Percentiles rank a stretch among this genome's conserved stretches.
Evolutionary conservation across 2,888 invertebrate species (phyloP).

Genomic region (Drosophila atroscutellata): DNA sequence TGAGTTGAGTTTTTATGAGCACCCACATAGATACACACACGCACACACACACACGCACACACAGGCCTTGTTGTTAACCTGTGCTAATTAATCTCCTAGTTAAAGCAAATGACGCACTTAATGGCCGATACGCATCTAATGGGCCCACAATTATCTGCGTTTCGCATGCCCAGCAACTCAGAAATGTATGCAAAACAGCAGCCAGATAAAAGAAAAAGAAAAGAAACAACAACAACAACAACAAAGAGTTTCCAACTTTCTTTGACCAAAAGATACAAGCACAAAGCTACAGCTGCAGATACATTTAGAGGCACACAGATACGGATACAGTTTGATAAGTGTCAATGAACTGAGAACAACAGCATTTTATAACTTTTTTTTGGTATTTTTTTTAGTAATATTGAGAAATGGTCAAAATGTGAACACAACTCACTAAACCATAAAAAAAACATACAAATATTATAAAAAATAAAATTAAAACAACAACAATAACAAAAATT

Average conservation of each 20-base stretch:
- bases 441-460: constrained; percentile 25
- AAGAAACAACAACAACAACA: constrained; percentile 12
- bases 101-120: constrained; percentile 67
- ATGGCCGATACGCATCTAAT: constrained; percentile 74
- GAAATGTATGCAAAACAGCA: constrained; percentile 64
- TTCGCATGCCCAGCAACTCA: constrained; percentile 53
- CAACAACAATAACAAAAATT: constrained; percentile 55
- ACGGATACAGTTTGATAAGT: constrained; percentile 39
- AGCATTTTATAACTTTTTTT: background rate
- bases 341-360: constrained; percentile 68
- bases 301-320: constrained; percentile 24
- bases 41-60: constrained; percentile 65
- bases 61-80: constrained; percentile 56
- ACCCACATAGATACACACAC: constrained; percentile 69
- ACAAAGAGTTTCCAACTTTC: constrained; percentile 71
- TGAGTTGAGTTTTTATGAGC: constrained; percentile 56
- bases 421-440: constrained; percentile 37
- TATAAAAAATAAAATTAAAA: constrained; percentile 46
- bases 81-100: constrained; percentile 74
- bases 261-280: constrained; percentile 45
- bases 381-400: constrained; percentile 37
- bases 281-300: constrained; percentile 26
- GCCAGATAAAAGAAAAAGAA: background rate
- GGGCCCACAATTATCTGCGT: constrained; percentile 69
- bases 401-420: constrained; percentile 58